Evolutionary conservation across 2,888 invertebrate species (phyloP).

Genomic region (Tinea pellionella): DNA sequence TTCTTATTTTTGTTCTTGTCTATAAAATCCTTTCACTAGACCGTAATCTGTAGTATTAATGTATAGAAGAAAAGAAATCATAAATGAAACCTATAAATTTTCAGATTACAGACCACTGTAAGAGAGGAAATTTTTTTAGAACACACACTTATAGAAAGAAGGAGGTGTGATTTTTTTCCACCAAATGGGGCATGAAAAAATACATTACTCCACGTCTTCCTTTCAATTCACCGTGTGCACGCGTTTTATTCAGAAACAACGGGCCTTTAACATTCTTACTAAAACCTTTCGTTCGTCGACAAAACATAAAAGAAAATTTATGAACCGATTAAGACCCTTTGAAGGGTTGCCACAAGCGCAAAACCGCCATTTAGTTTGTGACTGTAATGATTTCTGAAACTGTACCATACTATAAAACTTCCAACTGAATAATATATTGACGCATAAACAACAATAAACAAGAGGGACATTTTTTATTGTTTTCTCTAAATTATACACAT

Average conservation of each 20-base stretch:
- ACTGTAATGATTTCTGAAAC: slow-evolving; percentile 12
- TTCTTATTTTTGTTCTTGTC: too few species aligned
- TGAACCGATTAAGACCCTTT: slow-evolving; percentile 16
- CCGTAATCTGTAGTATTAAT: too few species aligned
- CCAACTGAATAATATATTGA: neutral
- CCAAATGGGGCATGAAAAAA: slow-evolving; percentile 9
- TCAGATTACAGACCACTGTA: neutral
- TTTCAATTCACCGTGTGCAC: slow-evolving; percentile 12
- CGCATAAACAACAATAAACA: slow-evolving; percentile 6
- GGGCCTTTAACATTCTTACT: slow-evolving; percentile 12
- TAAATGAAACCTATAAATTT: too few species aligned
- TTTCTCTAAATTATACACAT: neutral
- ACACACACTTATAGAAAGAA: neutral
- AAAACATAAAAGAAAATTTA: slow-evolving; percentile 16
- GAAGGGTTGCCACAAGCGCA: slow-evolving; percentile 15
- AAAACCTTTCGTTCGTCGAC: slow-evolving; percentile 15
- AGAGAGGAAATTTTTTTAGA: neutral
- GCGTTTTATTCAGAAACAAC: slow-evolving; percentile 11
- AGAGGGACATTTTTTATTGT: neutral
- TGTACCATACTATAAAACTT: neutral
- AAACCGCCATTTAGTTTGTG: slow-evolving; percentile 13
- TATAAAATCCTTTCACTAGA: too few species aligned
- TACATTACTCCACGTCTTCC: slow-evolving; percentile 8
- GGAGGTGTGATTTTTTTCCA: neutral
- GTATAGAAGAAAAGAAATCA: too few species aligned